phyloP scores from a whole-genome alignment of 2,113 vertebrate genomes.

The Sigmodon hispidus region DNA sequence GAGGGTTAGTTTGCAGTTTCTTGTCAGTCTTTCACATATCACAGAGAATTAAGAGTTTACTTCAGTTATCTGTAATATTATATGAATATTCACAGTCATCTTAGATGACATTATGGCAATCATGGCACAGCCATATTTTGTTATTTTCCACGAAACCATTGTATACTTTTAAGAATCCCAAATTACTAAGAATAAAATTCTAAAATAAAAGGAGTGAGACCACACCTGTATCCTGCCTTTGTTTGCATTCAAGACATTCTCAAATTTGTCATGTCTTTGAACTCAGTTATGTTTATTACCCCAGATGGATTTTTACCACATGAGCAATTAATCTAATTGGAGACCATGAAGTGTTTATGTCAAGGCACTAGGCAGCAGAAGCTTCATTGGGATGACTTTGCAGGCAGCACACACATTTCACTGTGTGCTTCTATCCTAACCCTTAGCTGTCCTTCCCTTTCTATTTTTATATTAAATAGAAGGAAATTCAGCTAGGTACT shows the following conservation, averaged over 20 bases:
- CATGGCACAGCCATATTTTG: conserved; percentile 53
- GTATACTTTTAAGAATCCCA: conserved; percentile 61
- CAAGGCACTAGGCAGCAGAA: conserved; percentile 78
- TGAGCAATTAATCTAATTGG: conserved; percentile 84
- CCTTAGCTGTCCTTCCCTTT: conserved; percentile 76
- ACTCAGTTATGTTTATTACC: conserved; percentile 75
- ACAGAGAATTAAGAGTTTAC: conserved; percentile 21
- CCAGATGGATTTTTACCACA: conserved; percentile 84
- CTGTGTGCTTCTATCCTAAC: conserved; percentile 83
- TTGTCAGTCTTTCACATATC: conserved; percentile 2
- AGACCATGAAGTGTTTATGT: conserved; percentile 82
- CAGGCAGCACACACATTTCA: conserved; percentile 80
- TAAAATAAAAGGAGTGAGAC: conserved; percentile 76
- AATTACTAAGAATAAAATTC: conserved; percentile 74
- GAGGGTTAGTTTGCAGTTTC: not conserved
- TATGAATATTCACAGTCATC: conserved; percentile 8
- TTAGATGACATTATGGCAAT: conserved; percentile 25
- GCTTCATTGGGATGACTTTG: conserved; percentile 85
- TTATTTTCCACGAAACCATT: conserved; percentile 59
- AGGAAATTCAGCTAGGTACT: conserved; percentile 72
- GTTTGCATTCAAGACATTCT: conserved; percentile 69
- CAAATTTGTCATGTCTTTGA: conserved; percentile 80
- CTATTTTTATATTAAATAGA: conserved; percentile 68
- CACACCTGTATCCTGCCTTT: conserved; percentile 66
- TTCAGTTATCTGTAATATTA: conserved; percentile 3